Conservation (phyloP, 2,113 vertebrate genomes). For the Ceyx melanurus region DNA sequence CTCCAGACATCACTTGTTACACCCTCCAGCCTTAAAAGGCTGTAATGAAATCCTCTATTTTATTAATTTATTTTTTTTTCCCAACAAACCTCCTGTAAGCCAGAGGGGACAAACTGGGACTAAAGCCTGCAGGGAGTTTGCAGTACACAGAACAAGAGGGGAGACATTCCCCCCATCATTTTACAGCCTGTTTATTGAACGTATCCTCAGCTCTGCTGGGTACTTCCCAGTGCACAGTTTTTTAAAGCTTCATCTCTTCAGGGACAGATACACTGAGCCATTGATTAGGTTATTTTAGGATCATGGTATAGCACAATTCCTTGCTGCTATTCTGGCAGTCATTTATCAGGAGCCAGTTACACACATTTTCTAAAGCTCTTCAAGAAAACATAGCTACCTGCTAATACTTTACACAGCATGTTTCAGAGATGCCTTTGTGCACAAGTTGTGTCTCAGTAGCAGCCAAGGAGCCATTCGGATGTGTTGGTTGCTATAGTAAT, state of each 20-base stretch:
- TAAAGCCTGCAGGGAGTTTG: not conserved
- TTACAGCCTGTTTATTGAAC: not conserved
- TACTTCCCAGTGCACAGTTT: not conserved
- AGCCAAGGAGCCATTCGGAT: slow-evolving; percentile 15
- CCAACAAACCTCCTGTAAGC: not conserved
- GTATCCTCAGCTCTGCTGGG: not conserved
- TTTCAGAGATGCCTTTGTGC: slow-evolving; percentile 36
- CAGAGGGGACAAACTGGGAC: not conserved
- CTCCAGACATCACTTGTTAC: not conserved
- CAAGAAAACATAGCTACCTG: not conserved
- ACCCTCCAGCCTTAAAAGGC: not conserved
- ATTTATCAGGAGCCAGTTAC: not conserved
- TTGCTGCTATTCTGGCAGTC: not conserved
- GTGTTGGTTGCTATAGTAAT: slow-evolving; percentile 72
- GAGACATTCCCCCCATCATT: not conserved
- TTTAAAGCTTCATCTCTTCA: slow-evolving; percentile 16
- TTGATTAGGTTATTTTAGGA: slow-evolving; percentile 48
- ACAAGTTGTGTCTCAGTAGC: not conserved
- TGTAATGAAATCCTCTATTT: slow-evolving; percentile 1
- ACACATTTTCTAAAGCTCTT: not conserved
- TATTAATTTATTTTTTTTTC: not conserved
- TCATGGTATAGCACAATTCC: not conserved
- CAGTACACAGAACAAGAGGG: not conserved
- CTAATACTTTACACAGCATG: not conserved
- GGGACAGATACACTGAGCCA: not conserved